Evolutionary conservation across 2,888 invertebrate species (phyloP), one percentile per base, ranked within the genome.

Genomic region (Trissolcus brochymenae): DNA sequence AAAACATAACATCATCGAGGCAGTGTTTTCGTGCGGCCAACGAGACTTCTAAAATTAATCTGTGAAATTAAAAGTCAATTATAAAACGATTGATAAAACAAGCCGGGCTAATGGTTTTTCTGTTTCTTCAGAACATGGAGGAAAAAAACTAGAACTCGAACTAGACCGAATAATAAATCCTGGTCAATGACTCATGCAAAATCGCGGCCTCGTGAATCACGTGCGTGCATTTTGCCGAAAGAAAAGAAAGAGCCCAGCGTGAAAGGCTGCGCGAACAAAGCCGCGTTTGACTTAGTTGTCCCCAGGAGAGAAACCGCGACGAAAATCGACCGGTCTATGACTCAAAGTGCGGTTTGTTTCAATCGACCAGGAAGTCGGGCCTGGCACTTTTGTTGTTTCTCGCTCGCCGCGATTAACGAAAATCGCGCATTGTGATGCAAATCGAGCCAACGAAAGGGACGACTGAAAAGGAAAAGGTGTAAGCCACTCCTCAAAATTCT

Each of bases 341-440:
- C 59, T 72, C 72, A 72, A 72, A 64, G 65, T 54, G 25, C 50
- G 35, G 43, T 21, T 65, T 35, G 54, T 68, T 55, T 49, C 54
- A 57, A 14, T 50, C 59, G 46, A 71, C 55, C 70, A 61, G 70
- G 70, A 70, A 70, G 55, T 61, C 29, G 55, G 35, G 35, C 35
- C 35, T 11, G 35, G 49, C 55, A 60, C 61, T 61, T 68, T 60
- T 54, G 25, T n/a, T 29, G 17, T 19, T 51, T 19, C 16, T 51
- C 19, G 13, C 65, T 65, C 51, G 19, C 25, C 54, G 54, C 62
- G 64, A 72, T 72, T 65, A 65, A 72, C 72, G 65, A 72, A 72
- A 72, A 72, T 65, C 49, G 61, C 73, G 55, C 73, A 74, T 74
- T 74, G 67, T 74, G 57, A 74, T 66, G 60, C 66, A 66, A 66